phyloP scores from a whole-genome alignment of 2,113 vertebrate species.

The Trematocara macrostoma region DNA sequence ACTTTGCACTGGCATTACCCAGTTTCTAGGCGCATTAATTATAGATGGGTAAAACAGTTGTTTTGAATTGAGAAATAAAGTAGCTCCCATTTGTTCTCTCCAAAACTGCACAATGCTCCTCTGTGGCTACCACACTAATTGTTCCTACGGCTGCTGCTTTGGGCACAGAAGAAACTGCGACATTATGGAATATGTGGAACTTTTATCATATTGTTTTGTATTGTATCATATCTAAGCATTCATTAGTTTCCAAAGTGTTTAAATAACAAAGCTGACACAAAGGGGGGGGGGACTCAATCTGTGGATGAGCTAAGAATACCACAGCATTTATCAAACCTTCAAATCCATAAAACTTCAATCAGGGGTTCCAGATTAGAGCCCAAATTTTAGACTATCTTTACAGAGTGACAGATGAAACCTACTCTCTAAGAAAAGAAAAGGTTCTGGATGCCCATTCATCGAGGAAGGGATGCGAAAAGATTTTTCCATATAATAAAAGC shows the following conservation, averaged over 20 bases:
- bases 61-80: neutral
- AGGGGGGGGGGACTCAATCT: fast-evolving
- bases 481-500: neutral
- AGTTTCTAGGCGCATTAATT: neutral
- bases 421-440: neutral
- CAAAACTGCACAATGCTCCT: neutral
- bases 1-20: neutral
- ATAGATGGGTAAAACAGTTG: neutral
- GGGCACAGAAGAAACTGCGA: neutral
- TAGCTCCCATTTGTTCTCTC: neutral
- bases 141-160: neutral
- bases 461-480: neutral
- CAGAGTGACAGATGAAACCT: neutral
- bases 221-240: neutral
- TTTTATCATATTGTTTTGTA: neutral
- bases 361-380: neutral
- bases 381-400: neutral
- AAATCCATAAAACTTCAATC: neutral
- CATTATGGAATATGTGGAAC: neutral
- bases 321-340: neutral
- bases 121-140: neutral
- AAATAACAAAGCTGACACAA: neutral
- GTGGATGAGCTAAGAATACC: neutral
- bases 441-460: neutral
- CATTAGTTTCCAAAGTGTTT: neutral